A percentile compares a stretch with the other conserved stretches of the same genome.
These are phyloP conservation scores for Drymonia ruficornis DNA, from an alignment of 2,888 invertebrate species.

Conservation along the genomic window DNA sequence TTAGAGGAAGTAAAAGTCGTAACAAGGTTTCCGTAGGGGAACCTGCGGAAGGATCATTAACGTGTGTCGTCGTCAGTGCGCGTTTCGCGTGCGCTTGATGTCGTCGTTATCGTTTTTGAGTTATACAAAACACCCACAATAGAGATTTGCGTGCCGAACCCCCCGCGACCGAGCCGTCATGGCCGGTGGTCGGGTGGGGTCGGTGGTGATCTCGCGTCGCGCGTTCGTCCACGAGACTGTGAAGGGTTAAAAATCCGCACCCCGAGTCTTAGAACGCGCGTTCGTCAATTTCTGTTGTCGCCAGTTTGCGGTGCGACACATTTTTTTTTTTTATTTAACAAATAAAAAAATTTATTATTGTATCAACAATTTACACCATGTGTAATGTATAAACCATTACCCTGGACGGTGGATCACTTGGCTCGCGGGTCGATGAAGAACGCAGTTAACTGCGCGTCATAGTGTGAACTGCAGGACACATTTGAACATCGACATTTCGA, in stretches of 20 bases:
- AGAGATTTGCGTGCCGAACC: conserved; percentile 81
- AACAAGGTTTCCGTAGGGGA: conserved; percentile 87
- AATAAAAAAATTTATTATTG: neutral
- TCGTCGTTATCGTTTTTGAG: neutral
- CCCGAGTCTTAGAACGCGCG: neutral
- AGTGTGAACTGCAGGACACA: conserved; percentile 81
- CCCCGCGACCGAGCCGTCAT: conserved; percentile 86
- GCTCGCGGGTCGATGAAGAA: conserved; percentile 86
- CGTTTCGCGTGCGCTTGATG: neutral
- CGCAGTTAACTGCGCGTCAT: conserved; percentile 77
- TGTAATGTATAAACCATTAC: conserved; percentile 47
- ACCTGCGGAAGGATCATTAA: conserved; percentile 83
- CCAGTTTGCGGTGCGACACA: neutral
- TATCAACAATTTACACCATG: neutral
- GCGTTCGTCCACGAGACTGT: neutral
- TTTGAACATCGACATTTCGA: conserved; percentile 86
- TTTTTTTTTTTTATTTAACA: neutral
- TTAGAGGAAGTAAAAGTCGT: conserved; percentile 81
- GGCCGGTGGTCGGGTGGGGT: conserved; percentile 72
- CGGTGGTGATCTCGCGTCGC: conserved; percentile 7
- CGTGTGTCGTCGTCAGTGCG: conserved; percentile 16
- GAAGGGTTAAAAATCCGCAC: conserved; percentile 3
- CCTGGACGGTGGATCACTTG: conserved; percentile 84
- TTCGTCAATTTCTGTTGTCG: neutral
- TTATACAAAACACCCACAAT: too few species aligned